These are phyloP conservation scores for Ammodytes dubius DNA, from an alignment of 2,113 vertebrate genomes.

Conservation along the genomic window DNA sequence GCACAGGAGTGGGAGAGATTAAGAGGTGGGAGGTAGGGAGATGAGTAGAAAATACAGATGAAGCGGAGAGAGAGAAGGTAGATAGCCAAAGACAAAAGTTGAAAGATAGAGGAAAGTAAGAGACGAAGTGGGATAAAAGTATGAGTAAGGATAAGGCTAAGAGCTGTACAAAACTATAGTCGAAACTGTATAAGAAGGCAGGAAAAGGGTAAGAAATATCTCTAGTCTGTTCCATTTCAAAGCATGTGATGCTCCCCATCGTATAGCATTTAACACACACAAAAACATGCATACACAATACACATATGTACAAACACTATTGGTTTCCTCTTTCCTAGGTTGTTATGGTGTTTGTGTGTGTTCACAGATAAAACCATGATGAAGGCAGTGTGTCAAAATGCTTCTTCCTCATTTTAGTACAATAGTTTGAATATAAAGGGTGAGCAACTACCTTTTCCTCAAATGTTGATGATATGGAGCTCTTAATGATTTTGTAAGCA, in stretches of 20 bases:
- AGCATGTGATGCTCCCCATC: constrained; percentile 38
- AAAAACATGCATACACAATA: background rate
- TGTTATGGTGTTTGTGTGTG: constrained; percentile 19
- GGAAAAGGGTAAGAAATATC: constrained; percentile 22
- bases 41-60: background rate
- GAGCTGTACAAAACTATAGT: constrained; percentile 29
- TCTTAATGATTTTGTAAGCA: background rate
- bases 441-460: background rate
- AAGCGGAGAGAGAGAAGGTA: background rate
- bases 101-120: constrained; percentile 9
- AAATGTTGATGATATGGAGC: background rate
- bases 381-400: constrained; percentile 21
- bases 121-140: background rate
- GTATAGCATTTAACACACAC: constrained; percentile 20
- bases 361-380: constrained; percentile 14
- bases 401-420: constrained; percentile 2
- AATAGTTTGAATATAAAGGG: constrained; percentile 33
- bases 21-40: constrained; percentile 23
- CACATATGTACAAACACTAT: constrained; percentile 5
- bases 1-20: constrained; percentile 32
- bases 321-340: constrained; percentile 12
- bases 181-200: constrained; percentile 13
- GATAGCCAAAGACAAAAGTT: constrained; percentile 16
- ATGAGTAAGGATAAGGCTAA: background rate
- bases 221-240: constrained; percentile 40